Base-by-base conservation (phyloP, 2,888 invertebrate species). In the Ochlodes sylvanus region DNA sequence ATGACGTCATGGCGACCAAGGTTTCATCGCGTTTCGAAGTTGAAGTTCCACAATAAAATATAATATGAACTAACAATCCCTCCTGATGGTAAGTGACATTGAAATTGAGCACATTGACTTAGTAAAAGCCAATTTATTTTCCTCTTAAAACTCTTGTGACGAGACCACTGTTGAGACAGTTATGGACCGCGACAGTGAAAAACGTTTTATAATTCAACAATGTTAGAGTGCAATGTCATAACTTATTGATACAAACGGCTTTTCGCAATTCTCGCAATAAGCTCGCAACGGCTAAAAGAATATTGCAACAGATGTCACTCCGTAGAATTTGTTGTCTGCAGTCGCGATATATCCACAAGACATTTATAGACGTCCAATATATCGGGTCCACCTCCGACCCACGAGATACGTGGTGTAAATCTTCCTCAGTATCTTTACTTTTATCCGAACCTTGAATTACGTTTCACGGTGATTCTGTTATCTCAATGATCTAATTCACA, bases 361-460 rank as follows among this genome's bases (percentile, higher is more conserved):
- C 66, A 14, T 66, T 66, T 66, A 66, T 66, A 32, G 66, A 66
- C 58, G 66, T 17, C 27, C 60, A 60, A 66, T 66, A 60, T 60
- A 60, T 66, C 57, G 38, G 57, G 47, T 54, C 58, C 58, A 58
- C 58, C 60, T 50, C 17, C 27, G 17, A 58, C 50, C 57, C 38
- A 58, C 10, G 58, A 27, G 47, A 34, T 57, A 47, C 47, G 42
- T 42, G 10, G 15, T 64, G 38, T 63, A 55, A 56, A 63, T 63
- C 55, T 42, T 47, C 17, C 44, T 47, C 17, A 47, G 44, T 47
- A 17, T 15, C 44, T 17, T 47, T 47, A 15, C 12, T 17, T 47
- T 47, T 15, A 15, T 47, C 44, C 17, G 5, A 17, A 9, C 15
- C 17, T 47, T 17, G 15, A 47, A 9, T 47, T 47, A 47, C n/a